Evolutionary conservation across 1,140 invertebrate genomes (phyloP), one percentile per base, ranked within the genome.

Genomic region (Gonioctena quinquepunctata): DNA sequence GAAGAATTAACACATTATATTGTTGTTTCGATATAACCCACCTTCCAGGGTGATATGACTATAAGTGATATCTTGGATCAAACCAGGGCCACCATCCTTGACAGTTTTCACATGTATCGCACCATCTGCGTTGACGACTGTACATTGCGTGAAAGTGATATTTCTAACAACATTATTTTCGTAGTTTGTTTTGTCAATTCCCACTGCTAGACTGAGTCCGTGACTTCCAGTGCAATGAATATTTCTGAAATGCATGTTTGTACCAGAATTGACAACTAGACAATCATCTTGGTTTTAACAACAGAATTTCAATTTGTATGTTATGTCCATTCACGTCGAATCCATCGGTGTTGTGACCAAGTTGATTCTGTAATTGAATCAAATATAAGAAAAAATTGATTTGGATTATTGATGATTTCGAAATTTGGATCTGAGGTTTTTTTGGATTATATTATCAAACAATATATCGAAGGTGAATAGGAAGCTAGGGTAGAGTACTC

Each of bases 211-310:
- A 18, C 61, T 63, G 6, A 63, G 28, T 8, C 61, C 61, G 18
- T 63, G 61, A 13, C 27, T 23, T n/a, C 61, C 61, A 4, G 3
- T 0, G 18, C 61, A 63, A 21, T 63, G 5, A 0, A 63, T 42
- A 0, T 42, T 42, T 18, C 2, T 18, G 16, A 63, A 63, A 42
- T 42, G 16, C 61, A 63, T 63, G 18, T 63, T 42, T 1, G 61
- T 16, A 48, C 61, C 61, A 21, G 19, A 13, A 23, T 63, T 63
- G 3, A 63, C 61, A 1, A 50, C 61, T 19, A 63, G 1, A 23
- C 61, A 63, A 16, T 63, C 61, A n/a, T 63, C 61, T 63, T 63
- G 61, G 28, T 63, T 63, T 2, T n/a, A 21, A 63, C 61, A 4
- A 4, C 6, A 1, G 61, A 42, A 18, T 63, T 42, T 42, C 28